These are phyloP conservation scores for Pollenia angustigena DNA, from an alignment of 2,888 invertebrate genomes.

Conservation along the genomic window DNA sequence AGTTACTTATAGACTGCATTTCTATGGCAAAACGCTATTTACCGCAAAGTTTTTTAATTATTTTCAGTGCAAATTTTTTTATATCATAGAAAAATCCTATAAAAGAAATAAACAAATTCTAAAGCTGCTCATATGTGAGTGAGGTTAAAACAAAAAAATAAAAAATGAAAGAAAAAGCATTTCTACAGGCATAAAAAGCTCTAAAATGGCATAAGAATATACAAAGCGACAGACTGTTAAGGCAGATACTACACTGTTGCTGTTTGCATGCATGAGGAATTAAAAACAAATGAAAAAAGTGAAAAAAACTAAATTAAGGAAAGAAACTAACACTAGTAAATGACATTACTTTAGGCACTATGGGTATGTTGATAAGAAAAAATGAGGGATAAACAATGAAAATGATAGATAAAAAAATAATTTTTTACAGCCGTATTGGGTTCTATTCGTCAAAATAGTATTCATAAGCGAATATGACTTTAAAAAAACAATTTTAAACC, in stretches of 20 bases:
- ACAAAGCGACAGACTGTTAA: conserved; percentile 19
- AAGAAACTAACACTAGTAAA: conserved; percentile 48
- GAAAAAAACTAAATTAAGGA: conserved; percentile 48
- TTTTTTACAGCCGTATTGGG: too few species aligned
- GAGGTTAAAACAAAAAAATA: not conserved
- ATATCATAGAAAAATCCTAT: conserved; percentile 3
- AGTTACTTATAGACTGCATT: conserved; percentile 12
- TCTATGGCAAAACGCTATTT: conserved; percentile 55
- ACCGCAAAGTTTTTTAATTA: conserved; percentile 71
- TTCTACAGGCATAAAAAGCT: conserved; percentile 48
- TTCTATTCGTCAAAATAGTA: too few species aligned
- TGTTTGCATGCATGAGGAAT: conserved; percentile 25
- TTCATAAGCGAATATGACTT: too few species aligned
- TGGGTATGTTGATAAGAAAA: not conserved
- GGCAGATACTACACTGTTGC: conserved; percentile 36
- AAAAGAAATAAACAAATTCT: conserved; percentile 1
- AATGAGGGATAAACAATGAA: not conserved
- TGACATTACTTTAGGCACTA: conserved; percentile 19
- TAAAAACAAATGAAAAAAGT: not conserved
- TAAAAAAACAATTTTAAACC: too few species aligned
- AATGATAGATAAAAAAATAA: not conserved
- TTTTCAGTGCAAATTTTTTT: conserved; percentile 62
- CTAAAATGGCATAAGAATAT: conserved; percentile 25
- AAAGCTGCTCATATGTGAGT: conserved; percentile 5
- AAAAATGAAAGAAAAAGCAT: conserved; percentile 9